Base-by-base conservation (phyloP, 2,113 vertebrate species). In the Tragulus kanchil region DNA sequence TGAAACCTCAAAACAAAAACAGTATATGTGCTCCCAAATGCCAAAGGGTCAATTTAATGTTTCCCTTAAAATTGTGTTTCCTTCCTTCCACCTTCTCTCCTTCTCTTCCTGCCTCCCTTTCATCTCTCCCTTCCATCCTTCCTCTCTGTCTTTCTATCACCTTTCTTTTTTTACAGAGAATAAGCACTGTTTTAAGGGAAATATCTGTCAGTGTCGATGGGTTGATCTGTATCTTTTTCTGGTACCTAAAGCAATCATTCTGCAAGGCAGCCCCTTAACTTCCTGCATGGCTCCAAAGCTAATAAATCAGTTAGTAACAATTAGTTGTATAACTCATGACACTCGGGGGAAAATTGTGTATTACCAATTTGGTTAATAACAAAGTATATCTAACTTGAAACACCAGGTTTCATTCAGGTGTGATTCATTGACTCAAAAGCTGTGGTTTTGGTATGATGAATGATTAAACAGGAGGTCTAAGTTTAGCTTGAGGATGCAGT, bases 251-350 rank as follows among this genome's bases (percentile, higher is more conserved):
- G n/a, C 59, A 95, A 65, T 92, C 25, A 65, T 71, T 89, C 86
- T 78, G 8, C 3, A 36, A 13, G 82, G 65, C 77, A 25, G 11
- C 62, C 45, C 45, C 23, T 92, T n/a, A 16, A 82, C 48, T 95
- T 93, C 36, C 42, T 89, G 3, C 9, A 52, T 54, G 8, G 8
- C 25, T 92, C 42, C 21, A 58, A 42, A 62, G 50, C 56, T 96
- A 95, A 96, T 93, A 83, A 79, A 79, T 90, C 87, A 92, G 81
- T 96, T 92, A 96, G 56, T 52, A 84, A 67, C 52, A 90, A 65
- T 90, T 92, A 93, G 89, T 96, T 96, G 28, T 84, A 11, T 67
- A 88, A 91, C 17, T 45, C 11, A 31, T 61, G 65, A 86, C 56
- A 86, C 56, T 6, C 50, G 54, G 17, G 9, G 26, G 25, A 28